These are phyloP conservation scores for Amphimallon solstitiale DNA, from an alignment of 2,888 invertebrate species.

Conservation along the genomic window DNA sequence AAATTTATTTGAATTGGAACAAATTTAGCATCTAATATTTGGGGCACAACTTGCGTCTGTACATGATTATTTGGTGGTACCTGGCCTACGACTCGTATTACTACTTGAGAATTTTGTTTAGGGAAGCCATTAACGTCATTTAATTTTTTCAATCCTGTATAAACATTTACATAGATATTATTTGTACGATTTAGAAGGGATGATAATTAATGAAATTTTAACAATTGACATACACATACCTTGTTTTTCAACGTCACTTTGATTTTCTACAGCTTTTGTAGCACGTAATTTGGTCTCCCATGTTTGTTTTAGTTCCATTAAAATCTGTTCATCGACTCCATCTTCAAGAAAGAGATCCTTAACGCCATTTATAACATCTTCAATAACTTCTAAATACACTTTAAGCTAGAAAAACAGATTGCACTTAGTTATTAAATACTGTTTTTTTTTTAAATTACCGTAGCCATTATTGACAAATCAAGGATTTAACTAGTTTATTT, in stretches of 20 bases:
- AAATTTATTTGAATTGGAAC: constrained; percentile 79
- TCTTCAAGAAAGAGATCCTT: constrained; percentile 96
- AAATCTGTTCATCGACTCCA: constrained; percentile 96
- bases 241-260: constrained; percentile 62
- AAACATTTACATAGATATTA: too few species aligned
- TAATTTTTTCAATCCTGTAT: constrained; percentile 44
- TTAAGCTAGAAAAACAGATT: constrained; percentile 70
- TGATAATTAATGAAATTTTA: too few species aligned
- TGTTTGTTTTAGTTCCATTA: constrained; percentile 93
- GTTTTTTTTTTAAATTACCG: constrained; percentile 32
- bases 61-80: constrained; percentile 52
- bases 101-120: constrained; percentile 47
- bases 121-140: constrained; percentile 52
- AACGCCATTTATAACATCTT: constrained; percentile 94
- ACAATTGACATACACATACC: constrained; percentile 43
- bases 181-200: neutral
- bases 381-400: constrained; percentile 94
- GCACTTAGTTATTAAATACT: too few species aligned
- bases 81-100: constrained; percentile 52
- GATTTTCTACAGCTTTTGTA: constrained; percentile 88
- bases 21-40: constrained; percentile 63
- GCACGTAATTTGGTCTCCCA: constrained; percentile 92
- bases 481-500: neutral
- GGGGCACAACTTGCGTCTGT: constrained; percentile 51
- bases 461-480: constrained; percentile 34